Base-by-base conservation (phyloP, 1,140 invertebrate genomes). In the Harpegnathos saltator region DNA sequence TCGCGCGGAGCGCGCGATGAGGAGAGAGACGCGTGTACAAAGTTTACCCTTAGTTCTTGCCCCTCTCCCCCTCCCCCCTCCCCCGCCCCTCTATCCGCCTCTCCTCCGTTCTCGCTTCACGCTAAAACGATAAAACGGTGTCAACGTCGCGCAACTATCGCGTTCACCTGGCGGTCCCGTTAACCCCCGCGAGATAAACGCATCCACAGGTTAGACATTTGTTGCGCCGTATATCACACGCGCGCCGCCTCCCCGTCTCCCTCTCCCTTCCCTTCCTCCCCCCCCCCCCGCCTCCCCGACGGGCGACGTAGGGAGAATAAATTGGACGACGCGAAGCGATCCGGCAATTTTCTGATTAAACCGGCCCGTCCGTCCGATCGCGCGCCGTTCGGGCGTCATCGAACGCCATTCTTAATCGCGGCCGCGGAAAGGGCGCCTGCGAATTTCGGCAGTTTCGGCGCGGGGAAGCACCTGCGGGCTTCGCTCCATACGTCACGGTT, bases 361-460 rank as follows among this genome's bases (percentile, higher is more conserved):
- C 38, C 59, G 17, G 3, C 12, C 19, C 14, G 24, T 7, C n/a
- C 17, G 26, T 9, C 38, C 3, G 3, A 1, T 9, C 38, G 38
- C 3, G 38, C 7, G 44, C 62, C 14, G n/a, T 58, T 9, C 19
- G 22, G 29, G 3, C 44, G 17, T 80, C 75, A 15, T 80, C 75
- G 48, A 80, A 71, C 65, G 22, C 52, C n/a, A 4, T 80, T 80
- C 65, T 80, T 71, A 80, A 56, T 80, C 75, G 59, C 75, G 71
- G 38, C 71, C 19, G 65, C 22, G 19, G 9, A 33, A 17, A 54
- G n/a, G 7, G 29, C 75, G 12, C 58, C 17, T 52, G 38, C 59
- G 58, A 80, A 80, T 80, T 33, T 80, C 65, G 61, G n/a, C 66
- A 77, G 65, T 71, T 80, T 80, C 14, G 75, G 52, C 33, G 52